Evolutionary conservation across 2,888 invertebrate genomes (phyloP), one percentile per base, ranked within the genome.

Genomic region (Drosophila birchii): DNA sequence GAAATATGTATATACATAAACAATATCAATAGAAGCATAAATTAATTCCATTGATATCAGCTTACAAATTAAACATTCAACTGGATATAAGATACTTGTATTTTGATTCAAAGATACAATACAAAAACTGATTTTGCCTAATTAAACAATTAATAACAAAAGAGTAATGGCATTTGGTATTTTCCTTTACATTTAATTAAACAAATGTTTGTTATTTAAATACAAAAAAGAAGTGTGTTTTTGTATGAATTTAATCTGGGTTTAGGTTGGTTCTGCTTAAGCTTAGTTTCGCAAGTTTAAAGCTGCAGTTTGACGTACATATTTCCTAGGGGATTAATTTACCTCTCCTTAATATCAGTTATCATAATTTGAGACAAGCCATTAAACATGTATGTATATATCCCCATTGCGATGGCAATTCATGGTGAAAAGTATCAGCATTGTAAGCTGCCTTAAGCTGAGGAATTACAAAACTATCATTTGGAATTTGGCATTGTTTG

Each of bases 401-500:
- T 29, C 14, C 18, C 11, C 18, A 20, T 20, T 45, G 18, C 29
- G 11, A 11, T 34, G n/a, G 4, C n/a, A 34, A 29, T 38, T 14
- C 12, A 18, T 18, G 16, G 36, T 16, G 3, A 12, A 29, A 38
- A 41, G 39, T 16, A 29, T 29, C 34, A 4, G 9, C 5, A 29
- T 36, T n/a, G 16, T 43, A 61, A 44, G 20, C 62, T 20, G 14
- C 20, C 34, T 9, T 53, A 44, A 62, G 47, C 60, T 36, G 47
- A 20, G 20, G 51, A 36, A 51, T 36, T 51, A 51, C 59, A 34
- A 49, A 49, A 39, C 51, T 64, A 47, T 58, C 34, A 59, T 45
- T 53, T 53, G n/a, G 45, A 34, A 69, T 41, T 41, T 59, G 20
- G 45, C 53, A 45, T 53, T 54, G 44, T 45, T 68, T 59, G 44